These are phyloP conservation scores for Fregata magnificens DNA, from an alignment of 2,113 vertebrate genomes.

Conservation along the genomic window DNA sequence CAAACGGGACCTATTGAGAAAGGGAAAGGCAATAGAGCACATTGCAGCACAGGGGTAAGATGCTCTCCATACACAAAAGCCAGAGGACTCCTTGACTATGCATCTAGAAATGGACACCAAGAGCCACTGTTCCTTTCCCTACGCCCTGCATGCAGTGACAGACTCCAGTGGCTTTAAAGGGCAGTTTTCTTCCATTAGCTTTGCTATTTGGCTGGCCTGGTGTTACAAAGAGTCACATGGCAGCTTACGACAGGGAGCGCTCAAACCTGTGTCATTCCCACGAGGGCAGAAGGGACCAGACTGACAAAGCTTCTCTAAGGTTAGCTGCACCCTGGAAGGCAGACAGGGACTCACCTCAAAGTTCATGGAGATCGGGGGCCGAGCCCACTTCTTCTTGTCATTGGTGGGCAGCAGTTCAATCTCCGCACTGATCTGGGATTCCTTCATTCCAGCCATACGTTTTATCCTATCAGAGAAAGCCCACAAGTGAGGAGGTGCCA, in stretches of 20 bases:
- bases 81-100: rapidly evolving
- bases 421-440: conserved; percentile 99
- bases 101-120: neutral
- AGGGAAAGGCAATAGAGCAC: neutral
- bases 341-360: conserved; percentile 85
- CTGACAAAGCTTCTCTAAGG: neutral
- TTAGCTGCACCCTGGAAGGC: neutral
- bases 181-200: neutral
- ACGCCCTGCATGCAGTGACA: neutral
- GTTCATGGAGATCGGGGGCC: conserved; percentile 99
- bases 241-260: neutral
- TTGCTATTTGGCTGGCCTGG: neutral
- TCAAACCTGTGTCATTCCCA: neutral
- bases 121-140: neutral
- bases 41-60: neutral
- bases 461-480: conserved; percentile 84
- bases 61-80: rapidly evolving
- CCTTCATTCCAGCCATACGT: conserved; percentile 99
- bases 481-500: neutral
- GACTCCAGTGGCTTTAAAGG: neutral
- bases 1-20: conserved; percentile 89
- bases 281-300: neutral
- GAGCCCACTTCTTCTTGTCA: conserved; percentile 99
- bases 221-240: neutral
- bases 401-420: conserved; percentile 98